Evolutionary conservation across 2,888 invertebrate genomes (phyloP).

Genomic region (Rhorus exstirpatorius): DNA sequence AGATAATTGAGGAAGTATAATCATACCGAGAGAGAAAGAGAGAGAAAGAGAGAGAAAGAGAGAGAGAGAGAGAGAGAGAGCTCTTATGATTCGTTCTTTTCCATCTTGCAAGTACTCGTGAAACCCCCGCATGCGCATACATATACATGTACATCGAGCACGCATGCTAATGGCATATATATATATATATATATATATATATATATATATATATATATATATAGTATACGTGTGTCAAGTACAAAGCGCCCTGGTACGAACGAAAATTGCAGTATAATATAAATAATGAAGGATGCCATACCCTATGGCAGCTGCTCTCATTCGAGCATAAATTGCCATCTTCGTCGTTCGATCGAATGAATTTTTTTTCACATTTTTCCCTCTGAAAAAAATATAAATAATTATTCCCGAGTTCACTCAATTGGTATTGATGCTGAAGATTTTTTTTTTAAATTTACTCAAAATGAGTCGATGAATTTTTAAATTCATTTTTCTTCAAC

Average conservation of each 20-base stretch:
- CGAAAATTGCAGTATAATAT: constrained; percentile 52
- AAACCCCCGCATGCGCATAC: neutral
- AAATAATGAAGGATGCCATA: constrained; percentile 56
- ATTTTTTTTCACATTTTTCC: too few species aligned
- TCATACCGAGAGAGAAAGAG: too few species aligned
- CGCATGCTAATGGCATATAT: neutral
- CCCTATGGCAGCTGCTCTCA: constrained; percentile 56
- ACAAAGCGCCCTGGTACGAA: constrained; percentile 33
- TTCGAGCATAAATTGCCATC: constrained; percentile 21
- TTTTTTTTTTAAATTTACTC: too few species aligned
- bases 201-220: too few species aligned
- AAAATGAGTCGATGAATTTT: too few species aligned
- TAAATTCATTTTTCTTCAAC: neutral
- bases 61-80: constrained; percentile 18
- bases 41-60: too few species aligned
- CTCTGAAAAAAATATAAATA: too few species aligned
- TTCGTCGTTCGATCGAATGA: constrained; percentile 16
- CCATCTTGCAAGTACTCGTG: neutral
- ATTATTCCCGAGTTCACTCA: too few species aligned
- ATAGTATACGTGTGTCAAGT: neutral
- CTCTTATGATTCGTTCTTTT: constrained; percentile 35
- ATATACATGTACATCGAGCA: neutral
- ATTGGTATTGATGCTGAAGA: too few species aligned
- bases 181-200: too few species aligned
- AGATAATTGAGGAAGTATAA: constrained; percentile 58